phyloP scores from a whole-genome alignment of 2,113 vertebrate species.

The Columba janthina region DNA sequence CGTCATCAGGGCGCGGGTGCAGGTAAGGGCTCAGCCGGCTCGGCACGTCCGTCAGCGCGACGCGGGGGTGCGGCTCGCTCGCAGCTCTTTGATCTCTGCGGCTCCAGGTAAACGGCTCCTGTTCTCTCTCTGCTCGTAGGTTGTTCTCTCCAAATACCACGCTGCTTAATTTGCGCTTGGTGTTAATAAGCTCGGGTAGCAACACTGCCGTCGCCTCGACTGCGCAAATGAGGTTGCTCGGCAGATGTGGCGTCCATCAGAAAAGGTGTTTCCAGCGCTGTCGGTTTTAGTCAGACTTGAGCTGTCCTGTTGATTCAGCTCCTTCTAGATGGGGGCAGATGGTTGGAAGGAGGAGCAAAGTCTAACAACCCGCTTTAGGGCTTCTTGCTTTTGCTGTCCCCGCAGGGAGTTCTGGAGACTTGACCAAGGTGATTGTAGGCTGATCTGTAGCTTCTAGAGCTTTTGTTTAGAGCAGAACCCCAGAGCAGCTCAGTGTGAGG shows the following conservation, averaged over 20 bases:
- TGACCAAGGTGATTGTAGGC: background rate
- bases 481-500: background rate
- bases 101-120: background rate
- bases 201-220: background rate
- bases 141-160: background rate
- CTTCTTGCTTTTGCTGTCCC: background rate
- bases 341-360: background rate
- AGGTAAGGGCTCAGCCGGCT: slow-evolving; percentile 76
- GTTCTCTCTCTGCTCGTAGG: background rate
- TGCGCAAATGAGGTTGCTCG: background rate
- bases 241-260: too few relatives aligned
- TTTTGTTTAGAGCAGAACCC: background rate
- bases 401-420: background rate
- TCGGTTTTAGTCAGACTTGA: background rate
- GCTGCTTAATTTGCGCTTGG: background rate
- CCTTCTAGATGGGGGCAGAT: background rate
- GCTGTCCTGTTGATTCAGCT: background rate
- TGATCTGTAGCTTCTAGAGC: background rate
- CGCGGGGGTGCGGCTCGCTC: background rate
- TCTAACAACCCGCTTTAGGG: background rate
- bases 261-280: background rate
- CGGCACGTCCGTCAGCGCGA: background rate
- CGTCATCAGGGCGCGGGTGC: slow-evolving; percentile 92
- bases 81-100: background rate
- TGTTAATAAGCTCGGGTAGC: background rate